Base-by-base conservation (phyloP, 2,113 vertebrate genomes). In the Cephalopholis sonnerati region DNA sequence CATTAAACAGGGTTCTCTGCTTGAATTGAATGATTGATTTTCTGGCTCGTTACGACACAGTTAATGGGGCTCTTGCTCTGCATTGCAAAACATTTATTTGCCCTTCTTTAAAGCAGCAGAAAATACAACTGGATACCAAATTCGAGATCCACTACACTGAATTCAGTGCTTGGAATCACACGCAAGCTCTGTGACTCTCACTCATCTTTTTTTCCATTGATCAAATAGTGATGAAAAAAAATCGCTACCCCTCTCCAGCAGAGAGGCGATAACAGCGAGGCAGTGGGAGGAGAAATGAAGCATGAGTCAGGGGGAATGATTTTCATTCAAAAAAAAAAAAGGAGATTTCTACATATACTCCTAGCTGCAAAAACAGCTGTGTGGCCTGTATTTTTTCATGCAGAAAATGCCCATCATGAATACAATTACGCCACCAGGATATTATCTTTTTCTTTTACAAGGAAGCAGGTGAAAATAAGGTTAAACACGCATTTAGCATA, bases 291-390 rank as follows among this genome's bases (percentile, higher is more conserved):
- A 51, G 80, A 65, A 53, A 46, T 36, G 67, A 79, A 79, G 83
- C 75, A 44, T 78, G 91, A 94, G 84, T 92, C 84, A 90, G 48
- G 62, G 53, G 76, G 83, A 92, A 91, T 77, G 63, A 66, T 88
- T 91, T 91, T 81, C 84, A 94, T 96, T 95, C 90, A 93, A 81
- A 68, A 82, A 86, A 87, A 81, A 68, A 82, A 85, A 86, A 77
- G 54, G 90, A 75, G 54, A 16, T 25, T 89, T 83, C 88, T 88
- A 87, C 79, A 85, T 93, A 83, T 87, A 93, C 59, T 74, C 71
- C 85, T 9, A 2, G 77, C 81, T 88, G 93, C 90, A 87, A 68
- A 88, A 27, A 62, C 79, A 10, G 59, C 82, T 32, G 64, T 79
- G 86, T 65, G 83, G 25, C 54, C 1, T 27, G 17, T 51, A 44